Base-by-base conservation (phyloP, 2,113 vertebrate genomes). In the Antennarius striatus region DNA sequence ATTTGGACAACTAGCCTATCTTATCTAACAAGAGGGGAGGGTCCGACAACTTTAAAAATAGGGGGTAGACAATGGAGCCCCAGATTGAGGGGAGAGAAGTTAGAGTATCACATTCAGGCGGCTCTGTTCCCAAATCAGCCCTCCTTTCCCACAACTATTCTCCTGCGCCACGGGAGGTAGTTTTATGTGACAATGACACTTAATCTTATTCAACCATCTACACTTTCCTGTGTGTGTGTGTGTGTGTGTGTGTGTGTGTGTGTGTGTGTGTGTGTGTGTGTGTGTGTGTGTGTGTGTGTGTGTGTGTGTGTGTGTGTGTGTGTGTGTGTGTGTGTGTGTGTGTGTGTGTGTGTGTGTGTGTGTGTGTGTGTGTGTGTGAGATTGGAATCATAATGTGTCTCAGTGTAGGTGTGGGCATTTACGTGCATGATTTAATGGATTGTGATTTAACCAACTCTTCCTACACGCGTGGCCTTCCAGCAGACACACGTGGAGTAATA, bases 181-280 rank as follows among this genome's bases (percentile, higher is more conserved):
- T 83, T 89, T 95, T 93, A 94, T 95, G 94, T 93, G 94, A 86
- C 95, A 97, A 96, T 95, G 93, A 93, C 93, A 93, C 93, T 91
- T 94, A 92, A 94, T 92, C 94, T 93, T 91, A 88, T 90, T 93
- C 88, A 64, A 87, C 82, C 75, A 94, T 79, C 81, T 81, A 73
- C 84, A 84, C 77, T 86, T 71, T 80, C 79, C 91, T 42, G 57
- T 32, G 43, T 46, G 56, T 46, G 56, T 45, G 43, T 47, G 12
- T 46, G 45, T 15, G 48, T 42, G 76, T 72, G 43, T 75, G 66
- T 68, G 54, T 75, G 63, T 60, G 63, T 68, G 53, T 22, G 30
- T 22, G 22, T 22, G 22, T 22, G 22, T 22, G 22, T 22, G 22
- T 22, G 22, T 22, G 22, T 22, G 22, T 22, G 22, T 22, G 22